Conservation (phyloP, 2,113 vertebrate genomes). For the Sceloporus tristichus region DNA sequence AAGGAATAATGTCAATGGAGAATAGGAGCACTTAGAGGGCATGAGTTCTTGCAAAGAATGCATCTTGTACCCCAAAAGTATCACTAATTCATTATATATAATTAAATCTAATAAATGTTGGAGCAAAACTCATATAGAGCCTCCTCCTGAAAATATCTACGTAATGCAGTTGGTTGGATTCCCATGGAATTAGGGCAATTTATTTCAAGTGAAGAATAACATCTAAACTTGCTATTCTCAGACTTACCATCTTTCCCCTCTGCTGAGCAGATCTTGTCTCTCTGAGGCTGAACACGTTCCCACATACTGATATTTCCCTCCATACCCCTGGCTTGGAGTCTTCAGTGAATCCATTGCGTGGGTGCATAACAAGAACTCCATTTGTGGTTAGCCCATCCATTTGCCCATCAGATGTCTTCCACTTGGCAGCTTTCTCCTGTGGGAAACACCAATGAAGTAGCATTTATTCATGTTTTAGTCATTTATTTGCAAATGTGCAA, state of each 20-base stretch:
- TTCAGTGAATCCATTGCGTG: conserved; percentile 94
- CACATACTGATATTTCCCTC: conserved; percentile 98
- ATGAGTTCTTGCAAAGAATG: not conserved
- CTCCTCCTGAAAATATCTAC: not conserved
- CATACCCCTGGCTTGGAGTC: conserved; percentile 97
- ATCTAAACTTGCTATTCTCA: not conserved
- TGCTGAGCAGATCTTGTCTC: conserved; percentile 98
- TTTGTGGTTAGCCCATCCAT: conserved; percentile 99
- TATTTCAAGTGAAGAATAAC: not conserved
- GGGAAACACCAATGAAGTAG: conserved; percentile 28
- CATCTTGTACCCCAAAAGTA: not conserved
- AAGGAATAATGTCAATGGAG: not conserved
- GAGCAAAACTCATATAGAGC: not conserved
- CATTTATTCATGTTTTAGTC: not conserved
- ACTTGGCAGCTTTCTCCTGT: conserved; percentile 98
- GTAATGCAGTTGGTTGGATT: not conserved
- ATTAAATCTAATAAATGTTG: not conserved
- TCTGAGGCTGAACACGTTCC: conserved; percentile 94
- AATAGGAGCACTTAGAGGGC: not conserved
- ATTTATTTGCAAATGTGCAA: conserved; percentile 40
- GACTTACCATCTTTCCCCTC: conserved; percentile 94
- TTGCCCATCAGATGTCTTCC: conserved; percentile 94
- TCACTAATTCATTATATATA: not conserved
- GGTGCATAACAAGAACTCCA: conserved; percentile 98
- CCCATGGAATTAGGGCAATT: not conserved